These are phyloP conservation scores for Pseudois nayaur DNA, from an alignment of 2,113 vertebrate genomes.

Conservation along the genomic window DNA sequence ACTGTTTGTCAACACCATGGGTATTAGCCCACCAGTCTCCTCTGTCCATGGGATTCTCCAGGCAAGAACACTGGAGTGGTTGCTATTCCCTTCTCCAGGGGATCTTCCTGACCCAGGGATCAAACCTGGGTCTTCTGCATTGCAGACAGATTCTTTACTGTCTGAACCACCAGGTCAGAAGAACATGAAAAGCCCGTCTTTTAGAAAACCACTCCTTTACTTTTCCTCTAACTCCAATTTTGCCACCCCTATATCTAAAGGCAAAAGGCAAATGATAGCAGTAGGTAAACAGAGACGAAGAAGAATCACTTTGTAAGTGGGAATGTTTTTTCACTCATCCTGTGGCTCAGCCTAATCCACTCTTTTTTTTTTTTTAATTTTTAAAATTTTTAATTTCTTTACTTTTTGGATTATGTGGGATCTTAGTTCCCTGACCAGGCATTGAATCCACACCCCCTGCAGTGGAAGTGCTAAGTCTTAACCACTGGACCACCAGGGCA, in stretches of 20 bases:
- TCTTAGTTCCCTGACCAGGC: background rate
- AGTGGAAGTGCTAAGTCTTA: background rate
- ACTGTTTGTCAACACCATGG: background rate
- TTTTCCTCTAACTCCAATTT: background rate
- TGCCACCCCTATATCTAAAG: background rate
- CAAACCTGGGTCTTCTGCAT: background rate
- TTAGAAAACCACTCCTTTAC: background rate
- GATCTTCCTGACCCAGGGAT: background rate
- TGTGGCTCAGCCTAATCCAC: background rate
- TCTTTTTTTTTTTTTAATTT: background rate
- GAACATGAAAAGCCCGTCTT: accelerated
- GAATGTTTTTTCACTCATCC: background rate
- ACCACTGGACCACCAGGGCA: background rate
- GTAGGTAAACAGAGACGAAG: accelerated
- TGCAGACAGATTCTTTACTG: background rate
- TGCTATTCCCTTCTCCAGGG: background rate
- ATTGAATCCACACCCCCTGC: background rate
- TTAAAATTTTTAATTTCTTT: background rate
- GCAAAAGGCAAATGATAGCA: background rate
- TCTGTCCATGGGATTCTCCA: background rate
- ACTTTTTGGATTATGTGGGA: background rate
- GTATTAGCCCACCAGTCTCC: background rate
- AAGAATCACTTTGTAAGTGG: background rate
- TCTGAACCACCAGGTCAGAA: accelerated
- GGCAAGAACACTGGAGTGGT: background rate